phyloP scores from a whole-genome alignment of 2,113 vertebrate species.

The Ictalurus furcatus region DNA sequence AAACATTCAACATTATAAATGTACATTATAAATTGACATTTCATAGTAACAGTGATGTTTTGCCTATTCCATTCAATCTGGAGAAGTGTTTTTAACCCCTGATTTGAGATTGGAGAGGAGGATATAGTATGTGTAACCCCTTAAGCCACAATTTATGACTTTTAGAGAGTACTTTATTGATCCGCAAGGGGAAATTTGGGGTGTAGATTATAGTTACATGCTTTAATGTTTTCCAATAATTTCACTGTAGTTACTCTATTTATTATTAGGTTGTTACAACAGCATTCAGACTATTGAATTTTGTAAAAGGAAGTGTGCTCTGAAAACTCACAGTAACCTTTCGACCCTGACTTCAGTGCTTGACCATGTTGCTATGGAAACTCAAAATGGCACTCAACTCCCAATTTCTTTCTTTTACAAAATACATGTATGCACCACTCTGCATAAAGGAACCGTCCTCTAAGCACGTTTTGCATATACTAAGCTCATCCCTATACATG shows the following conservation, averaged over 20 bases:
- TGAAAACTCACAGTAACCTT: conserved; percentile 34
- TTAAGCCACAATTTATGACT: neutral
- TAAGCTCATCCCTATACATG: conserved; percentile 4
- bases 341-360: conserved; percentile 27
- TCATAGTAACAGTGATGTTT: neutral
- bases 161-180: neutral
- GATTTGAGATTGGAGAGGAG: neutral
- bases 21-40: neutral
- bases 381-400: conserved; percentile 26
- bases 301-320: neutral
- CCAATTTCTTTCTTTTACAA: conserved; percentile 36
- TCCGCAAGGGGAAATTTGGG: too few species aligned
- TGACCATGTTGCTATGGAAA: conserved; percentile 44
- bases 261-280: neutral
- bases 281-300: neutral
- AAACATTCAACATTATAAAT: neutral
- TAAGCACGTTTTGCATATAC: conserved; percentile 25
- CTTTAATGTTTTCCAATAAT: neutral
- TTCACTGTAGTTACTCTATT: neutral
- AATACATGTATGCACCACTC: conserved; percentile 22
- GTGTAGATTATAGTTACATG: too few species aligned
- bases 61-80: neutral
- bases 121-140: neutral
- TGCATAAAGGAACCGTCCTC: neutral
- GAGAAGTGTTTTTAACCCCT: neutral